These are phyloP conservation scores for Nasonovia ribisnigri DNA, from an alignment of 2,888 invertebrate genomes.

Conservation along the genomic window DNA sequence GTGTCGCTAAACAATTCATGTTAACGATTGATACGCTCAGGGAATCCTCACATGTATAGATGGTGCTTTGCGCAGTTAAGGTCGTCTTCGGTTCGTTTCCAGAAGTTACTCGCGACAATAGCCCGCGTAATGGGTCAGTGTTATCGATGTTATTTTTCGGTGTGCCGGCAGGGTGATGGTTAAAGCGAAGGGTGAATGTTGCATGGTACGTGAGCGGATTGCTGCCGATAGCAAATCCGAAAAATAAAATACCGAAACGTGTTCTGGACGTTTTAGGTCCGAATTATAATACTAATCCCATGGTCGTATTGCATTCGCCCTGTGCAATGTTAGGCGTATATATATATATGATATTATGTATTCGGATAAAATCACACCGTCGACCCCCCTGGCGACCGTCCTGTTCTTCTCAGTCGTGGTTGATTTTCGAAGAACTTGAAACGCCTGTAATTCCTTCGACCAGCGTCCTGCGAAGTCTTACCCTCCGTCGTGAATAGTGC, in stretches of 20 bases:
- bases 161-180: neutral
- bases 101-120: neutral
- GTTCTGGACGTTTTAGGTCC: conserved; percentile 30
- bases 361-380: neutral
- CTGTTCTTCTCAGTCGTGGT: neutral
- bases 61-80: neutral
- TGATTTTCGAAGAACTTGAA: neutral
- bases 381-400: too few species aligned
- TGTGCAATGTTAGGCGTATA: neutral
- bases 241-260: conserved; percentile 30
- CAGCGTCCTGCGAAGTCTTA: neutral
- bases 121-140: conserved; percentile 8
- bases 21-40: conserved; percentile 21
- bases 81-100: conserved; percentile 18
- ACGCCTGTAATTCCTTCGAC: neutral
- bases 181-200: neutral
- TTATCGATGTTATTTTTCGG: conserved; percentile 6
- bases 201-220: conserved; percentile 30
- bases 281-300: conserved; percentile 9
- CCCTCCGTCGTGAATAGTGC: neutral
- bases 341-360: neutral
- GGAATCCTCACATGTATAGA: neutral
- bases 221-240: neutral
- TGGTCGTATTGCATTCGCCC: neutral
- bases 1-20: conserved; percentile 43